These are phyloP conservation scores for Dione vanillae DNA, from an alignment of 2,888 invertebrate genomes.

Conservation along the genomic window DNA sequence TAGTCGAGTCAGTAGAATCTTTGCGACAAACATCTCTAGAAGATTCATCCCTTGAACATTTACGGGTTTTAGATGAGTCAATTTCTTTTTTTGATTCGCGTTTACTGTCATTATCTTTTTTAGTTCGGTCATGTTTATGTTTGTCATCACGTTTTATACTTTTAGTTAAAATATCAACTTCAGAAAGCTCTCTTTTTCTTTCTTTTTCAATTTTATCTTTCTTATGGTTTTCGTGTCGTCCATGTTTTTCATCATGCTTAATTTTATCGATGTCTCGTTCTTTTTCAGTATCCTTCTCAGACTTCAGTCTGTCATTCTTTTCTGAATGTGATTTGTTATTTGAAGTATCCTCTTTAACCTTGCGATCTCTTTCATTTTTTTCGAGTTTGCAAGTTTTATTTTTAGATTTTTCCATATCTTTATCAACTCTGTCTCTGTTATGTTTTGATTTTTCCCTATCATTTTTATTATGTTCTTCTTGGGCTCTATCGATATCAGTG, in stretches of 20 bases:
- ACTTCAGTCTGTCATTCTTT: constrained; percentile 58
- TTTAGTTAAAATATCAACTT: constrained; percentile 55
- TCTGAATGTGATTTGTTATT: constrained; percentile 58
- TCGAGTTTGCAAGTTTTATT: constrained; percentile 62
- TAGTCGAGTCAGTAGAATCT: constrained; percentile 80
- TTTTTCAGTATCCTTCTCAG: constrained; percentile 61
- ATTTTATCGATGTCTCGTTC: constrained; percentile 65
- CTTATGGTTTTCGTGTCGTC: constrained; percentile 78
- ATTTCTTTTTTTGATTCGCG: constrained; percentile 75
- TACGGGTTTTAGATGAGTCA: constrained; percentile 68
- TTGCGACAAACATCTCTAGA: constrained; percentile 73
- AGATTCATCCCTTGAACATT: constrained; percentile 76
- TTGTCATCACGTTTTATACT: constrained; percentile 75
- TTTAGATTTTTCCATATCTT: constrained; percentile 72
- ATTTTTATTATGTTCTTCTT: constrained; percentile 67
- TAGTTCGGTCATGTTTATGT: constrained; percentile 73
- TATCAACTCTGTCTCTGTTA: constrained; percentile 67
- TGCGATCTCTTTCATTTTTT: constrained; percentile 66
- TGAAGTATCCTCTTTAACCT: constrained; percentile 56
- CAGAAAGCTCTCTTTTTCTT: constrained; percentile 65
- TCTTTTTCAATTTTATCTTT: constrained; percentile 76
- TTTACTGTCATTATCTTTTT: constrained; percentile 72
- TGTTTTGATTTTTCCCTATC: constrained; percentile 73
- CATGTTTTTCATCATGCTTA: constrained; percentile 71
- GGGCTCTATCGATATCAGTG: constrained; percentile 68